Evolutionary conservation across 2,797 vertebrate species (phyloP).

Genomic region (Diplodus puntazzo): DNA sequence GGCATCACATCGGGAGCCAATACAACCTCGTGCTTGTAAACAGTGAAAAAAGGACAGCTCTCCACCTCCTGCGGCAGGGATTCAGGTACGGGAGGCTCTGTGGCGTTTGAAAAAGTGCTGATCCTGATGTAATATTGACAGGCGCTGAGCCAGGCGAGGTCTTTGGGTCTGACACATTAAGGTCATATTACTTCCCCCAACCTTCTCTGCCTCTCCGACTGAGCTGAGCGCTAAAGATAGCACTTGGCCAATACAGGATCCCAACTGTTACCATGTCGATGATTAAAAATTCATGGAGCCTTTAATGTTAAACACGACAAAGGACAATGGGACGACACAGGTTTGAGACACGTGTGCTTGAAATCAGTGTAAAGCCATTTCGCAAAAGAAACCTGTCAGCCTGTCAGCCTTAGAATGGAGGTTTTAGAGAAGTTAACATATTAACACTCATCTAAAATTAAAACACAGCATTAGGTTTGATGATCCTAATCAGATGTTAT

Average conservation of each 20-base stretch:
- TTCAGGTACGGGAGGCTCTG: constrained; percentile 37
- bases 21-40: constrained; percentile 35
- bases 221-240: constrained; percentile 76
- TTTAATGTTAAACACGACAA: constrained; percentile 82
- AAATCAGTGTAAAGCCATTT: neutral
- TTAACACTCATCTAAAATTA: neutral
- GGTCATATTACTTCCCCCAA: constrained; percentile 79
- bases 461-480: neutral
- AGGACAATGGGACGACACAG: constrained; percentile 52
- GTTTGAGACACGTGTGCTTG: constrained; percentile 11
- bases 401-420: neutral
- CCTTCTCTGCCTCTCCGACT: constrained; percentile 53
- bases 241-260: constrained; percentile 44
- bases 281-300: constrained; percentile 81
- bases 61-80: constrained; percentile 25
- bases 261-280: constrained; percentile 52
- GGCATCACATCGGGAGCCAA: constrained; percentile 9
- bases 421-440: neutral
- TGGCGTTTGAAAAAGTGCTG: constrained; percentile 73
- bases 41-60: constrained; percentile 37
- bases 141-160: constrained; percentile 72
- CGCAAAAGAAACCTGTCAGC: too few species aligned
- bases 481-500: constrained; percentile 19
- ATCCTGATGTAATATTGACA: constrained; percentile 80
- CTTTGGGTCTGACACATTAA: constrained; percentile 82